Evolutionary conservation across 2,113 vertebrate species (phyloP).

Genomic region (Dipodomys spectabilis): DNA sequence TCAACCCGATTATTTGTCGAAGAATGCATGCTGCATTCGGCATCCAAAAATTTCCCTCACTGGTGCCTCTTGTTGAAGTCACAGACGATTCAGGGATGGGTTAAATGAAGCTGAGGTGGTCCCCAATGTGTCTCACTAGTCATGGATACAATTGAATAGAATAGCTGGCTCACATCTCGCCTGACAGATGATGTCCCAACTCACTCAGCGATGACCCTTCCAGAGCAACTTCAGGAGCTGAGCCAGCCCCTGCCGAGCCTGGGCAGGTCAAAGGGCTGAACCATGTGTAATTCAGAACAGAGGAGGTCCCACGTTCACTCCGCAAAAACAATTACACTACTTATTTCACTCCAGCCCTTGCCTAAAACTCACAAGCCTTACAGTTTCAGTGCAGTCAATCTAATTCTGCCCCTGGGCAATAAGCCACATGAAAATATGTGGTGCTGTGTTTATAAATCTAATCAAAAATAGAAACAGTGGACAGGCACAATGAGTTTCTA

Average conservation of each 20-base stretch:
- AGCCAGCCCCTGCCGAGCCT: constrained; percentile 86
- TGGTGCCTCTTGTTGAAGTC: constrained; percentile 83
- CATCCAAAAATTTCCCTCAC: constrained; percentile 76
- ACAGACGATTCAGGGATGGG: constrained; percentile 78
- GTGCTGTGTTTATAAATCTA: constrained; percentile 92
- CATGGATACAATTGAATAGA: constrained; percentile 84
- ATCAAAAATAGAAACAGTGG: constrained; percentile 91
- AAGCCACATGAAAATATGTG: constrained; percentile 91
- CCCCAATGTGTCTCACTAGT: constrained; percentile 78
- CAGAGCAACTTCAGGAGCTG: constrained; percentile 85
- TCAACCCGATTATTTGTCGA: background rate
- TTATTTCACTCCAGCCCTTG: constrained; percentile 88
- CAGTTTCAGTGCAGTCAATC: constrained; percentile 86
- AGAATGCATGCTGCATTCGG: constrained; percentile 67
- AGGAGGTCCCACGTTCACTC: constrained; percentile 90
- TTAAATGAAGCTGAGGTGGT: constrained; percentile 84
- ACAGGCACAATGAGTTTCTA: constrained; percentile 91
- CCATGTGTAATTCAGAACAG: constrained; percentile 91
- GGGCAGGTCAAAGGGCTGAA: constrained; percentile 90
- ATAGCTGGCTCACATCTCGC: constrained; percentile 86
- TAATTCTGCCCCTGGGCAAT: constrained; percentile 84
- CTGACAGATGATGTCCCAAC: constrained; percentile 91
- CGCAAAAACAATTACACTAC: constrained; percentile 91
- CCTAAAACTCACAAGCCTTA: constrained; percentile 88
- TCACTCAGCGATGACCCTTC: constrained; percentile 87